Percentiles rank a stretch among this genome's conserved stretches.
Evolutionary conservation across 2,888 invertebrate genomes (phyloP).

Genomic region (Drosophila melanosoma): DNA sequence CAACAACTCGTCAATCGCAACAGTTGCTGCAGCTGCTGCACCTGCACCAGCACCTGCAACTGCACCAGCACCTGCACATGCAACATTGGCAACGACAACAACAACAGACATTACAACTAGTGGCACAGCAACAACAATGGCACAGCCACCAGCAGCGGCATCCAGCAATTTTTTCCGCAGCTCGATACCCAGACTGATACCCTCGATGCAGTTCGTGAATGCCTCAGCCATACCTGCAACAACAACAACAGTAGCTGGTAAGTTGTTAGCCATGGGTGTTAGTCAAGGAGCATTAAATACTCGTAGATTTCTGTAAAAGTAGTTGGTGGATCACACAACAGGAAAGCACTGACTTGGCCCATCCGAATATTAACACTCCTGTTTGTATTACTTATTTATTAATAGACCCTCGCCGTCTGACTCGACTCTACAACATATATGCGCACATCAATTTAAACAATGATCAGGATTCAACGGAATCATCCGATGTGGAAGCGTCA

Average conservation of each 20-base stretch:
- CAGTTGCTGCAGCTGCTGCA: not conserved
- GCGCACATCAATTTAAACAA: constrained; percentile 72
- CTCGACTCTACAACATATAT: constrained; percentile 64
- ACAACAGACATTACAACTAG: not conserved
- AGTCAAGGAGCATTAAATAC: no score
- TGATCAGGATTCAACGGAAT: constrained; percentile 46
- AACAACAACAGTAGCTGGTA: no score
- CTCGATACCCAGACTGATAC: constrained; percentile 74
- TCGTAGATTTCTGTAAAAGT: no score
- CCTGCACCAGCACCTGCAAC: constrained; percentile 3
- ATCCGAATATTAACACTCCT: no score
- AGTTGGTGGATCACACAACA: no score
- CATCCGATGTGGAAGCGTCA: not conserved
- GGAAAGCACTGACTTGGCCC: no score
- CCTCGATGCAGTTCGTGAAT: constrained; percentile 57
- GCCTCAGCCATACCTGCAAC: constrained; percentile 11
- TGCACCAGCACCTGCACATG: not conserved
- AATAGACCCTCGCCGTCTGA: constrained; percentile 34
- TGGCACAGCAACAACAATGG: not conserved
- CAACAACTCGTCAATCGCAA: constrained; percentile 6
- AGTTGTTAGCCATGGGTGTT: no score
- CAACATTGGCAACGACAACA: not conserved
- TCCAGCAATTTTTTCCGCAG: constrained; percentile 64
- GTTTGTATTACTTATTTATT: not conserved
- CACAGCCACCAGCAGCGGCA: not conserved